phyloP scores from a whole-genome alignment of 2,888 invertebrate species.

The Caenorhabditis virilis region DNA sequence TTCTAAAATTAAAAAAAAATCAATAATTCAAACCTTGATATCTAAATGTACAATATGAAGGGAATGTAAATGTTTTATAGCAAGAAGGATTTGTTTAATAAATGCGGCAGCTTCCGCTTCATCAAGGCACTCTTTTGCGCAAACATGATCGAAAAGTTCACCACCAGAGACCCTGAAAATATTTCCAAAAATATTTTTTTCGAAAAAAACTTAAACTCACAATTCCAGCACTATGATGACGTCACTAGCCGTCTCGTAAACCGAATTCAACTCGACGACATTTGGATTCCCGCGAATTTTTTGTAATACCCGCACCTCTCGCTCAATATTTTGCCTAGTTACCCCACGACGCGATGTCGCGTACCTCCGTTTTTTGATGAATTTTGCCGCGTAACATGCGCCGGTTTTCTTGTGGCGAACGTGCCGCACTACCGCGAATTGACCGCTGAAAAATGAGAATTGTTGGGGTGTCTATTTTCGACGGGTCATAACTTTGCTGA shows the following conservation, averaged over 20 bases:
- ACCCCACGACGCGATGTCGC: slow-evolving; percentile 73
- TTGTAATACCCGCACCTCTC: slow-evolving; percentile 73
- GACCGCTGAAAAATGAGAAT: slow-evolving; percentile 73
- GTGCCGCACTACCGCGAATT: slow-evolving; percentile 76
- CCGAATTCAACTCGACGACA: slow-evolving; percentile 73
- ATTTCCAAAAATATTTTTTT: too few species aligned
- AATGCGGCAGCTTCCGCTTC: slow-evolving; percentile 76
- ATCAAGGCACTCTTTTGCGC: slow-evolving; percentile 72
- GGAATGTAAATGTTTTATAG: slow-evolving; percentile 75
- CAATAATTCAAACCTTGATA: slow-evolving; percentile 73
- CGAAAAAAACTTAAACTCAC: too few species aligned
- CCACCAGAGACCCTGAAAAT: slow-evolving; percentile 75
- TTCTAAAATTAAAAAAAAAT: slow-evolving; percentile 1
- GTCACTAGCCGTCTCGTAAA: slow-evolving; percentile 75
- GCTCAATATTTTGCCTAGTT: slow-evolving; percentile 74
- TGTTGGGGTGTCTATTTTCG: too few species aligned
- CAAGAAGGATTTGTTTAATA: slow-evolving; percentile 75
- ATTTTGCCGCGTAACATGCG: slow-evolving; percentile 75
- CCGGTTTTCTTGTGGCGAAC: slow-evolving; percentile 73
- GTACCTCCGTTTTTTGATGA: slow-evolving; percentile 73
- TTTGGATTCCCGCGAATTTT: slow-evolving; percentile 74
- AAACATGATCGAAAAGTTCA: slow-evolving; percentile 76
- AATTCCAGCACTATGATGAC: slow-evolving; percentile 75
- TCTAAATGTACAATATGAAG: slow-evolving; percentile 76
- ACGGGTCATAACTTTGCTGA: too few species aligned